phyloP scores from a whole-genome alignment of 2,888 invertebrate species.

The Macrophya annulata region DNA sequence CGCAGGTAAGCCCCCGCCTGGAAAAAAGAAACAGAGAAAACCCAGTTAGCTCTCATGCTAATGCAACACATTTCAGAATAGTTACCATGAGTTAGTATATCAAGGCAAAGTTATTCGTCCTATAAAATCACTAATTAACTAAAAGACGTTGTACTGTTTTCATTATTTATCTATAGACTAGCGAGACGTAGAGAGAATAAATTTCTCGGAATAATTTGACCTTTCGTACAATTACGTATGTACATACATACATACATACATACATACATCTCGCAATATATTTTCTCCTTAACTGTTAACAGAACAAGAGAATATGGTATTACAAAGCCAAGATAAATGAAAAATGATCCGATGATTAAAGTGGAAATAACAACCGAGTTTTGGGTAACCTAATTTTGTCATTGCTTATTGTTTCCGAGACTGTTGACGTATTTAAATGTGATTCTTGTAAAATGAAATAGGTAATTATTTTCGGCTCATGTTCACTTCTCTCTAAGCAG shows the following conservation, averaged over 20 bases:
- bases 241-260: too few species aligned
- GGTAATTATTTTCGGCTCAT: slow-evolving; percentile 38
- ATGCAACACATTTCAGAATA: slow-evolving; percentile 45
- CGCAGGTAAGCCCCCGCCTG: slow-evolving; percentile 28
- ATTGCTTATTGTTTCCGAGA: slow-evolving; percentile 1
- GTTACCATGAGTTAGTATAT: slow-evolving; percentile 37
- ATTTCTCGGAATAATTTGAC: neutral
- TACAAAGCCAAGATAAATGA: neutral
- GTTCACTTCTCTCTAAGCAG: slow-evolving; percentile 12
- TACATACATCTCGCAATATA: neutral
- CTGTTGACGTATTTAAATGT: neutral
- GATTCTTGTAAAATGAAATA: slow-evolving; percentile 5
- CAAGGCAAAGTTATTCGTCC: slow-evolving; percentile 13
- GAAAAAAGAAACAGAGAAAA: slow-evolving; percentile 53
- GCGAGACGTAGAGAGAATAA: neutral
- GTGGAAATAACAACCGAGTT: neutral
- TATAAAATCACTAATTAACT: slow-evolving; percentile 8
- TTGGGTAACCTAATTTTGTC: neutral
- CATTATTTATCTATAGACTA: neutral
- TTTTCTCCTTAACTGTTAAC: neutral
- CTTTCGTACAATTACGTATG: neutral
- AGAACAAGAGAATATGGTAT: neutral
- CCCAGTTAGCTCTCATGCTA: slow-evolving; percentile 44
- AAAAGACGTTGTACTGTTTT: slow-evolving; percentile 16
- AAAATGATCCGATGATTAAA: neutral